Evolutionary conservation across 2,797 vertebrate species (phyloP).

Genomic region (Urosaurus nigricauda): DNA sequence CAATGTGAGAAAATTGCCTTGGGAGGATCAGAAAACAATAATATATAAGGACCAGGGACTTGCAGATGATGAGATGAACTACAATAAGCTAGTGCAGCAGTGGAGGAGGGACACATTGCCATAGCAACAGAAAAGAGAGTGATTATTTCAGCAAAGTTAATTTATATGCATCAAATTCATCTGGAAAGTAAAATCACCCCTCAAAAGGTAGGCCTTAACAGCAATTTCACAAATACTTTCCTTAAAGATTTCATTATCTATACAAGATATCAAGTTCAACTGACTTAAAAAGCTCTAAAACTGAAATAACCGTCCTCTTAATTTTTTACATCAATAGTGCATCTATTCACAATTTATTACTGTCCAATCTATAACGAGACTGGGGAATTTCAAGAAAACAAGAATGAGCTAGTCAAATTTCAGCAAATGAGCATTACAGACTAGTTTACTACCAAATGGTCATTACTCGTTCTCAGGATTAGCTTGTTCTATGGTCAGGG

Average conservation of each 20-base stretch:
- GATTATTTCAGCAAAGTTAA: constrained; percentile 38
- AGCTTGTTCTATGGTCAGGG: not conserved
- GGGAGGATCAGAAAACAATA: not conserved
- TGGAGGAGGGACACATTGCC: constrained; percentile 22
- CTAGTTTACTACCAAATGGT: not conserved
- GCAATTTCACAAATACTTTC: not conserved
- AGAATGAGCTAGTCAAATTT: not conserved
- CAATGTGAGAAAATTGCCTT: not conserved
- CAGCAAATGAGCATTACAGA: not conserved
- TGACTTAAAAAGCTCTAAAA: not conserved
- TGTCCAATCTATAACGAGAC: not conserved
- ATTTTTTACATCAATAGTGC: no score
- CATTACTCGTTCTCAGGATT: not conserved
- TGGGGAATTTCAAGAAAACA: not conserved
- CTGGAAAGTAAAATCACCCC: not conserved
- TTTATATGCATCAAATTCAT: constrained; percentile 30
- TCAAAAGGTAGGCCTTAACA: not conserved
- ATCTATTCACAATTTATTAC: not conserved
- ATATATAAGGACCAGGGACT: not conserved
- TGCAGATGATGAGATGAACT: constrained; percentile 12
- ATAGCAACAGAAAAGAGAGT: constrained; percentile 39
- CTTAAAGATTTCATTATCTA: not conserved
- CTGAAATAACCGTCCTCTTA: not conserved
- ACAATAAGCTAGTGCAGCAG: not conserved
- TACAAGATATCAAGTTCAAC: not conserved